A percentile compares a stretch with the other conserved stretches of the same genome.
Evolutionary conservation across 2,888 invertebrate genomes (phyloP).

Genomic region (Branchellion lobata): DNA sequence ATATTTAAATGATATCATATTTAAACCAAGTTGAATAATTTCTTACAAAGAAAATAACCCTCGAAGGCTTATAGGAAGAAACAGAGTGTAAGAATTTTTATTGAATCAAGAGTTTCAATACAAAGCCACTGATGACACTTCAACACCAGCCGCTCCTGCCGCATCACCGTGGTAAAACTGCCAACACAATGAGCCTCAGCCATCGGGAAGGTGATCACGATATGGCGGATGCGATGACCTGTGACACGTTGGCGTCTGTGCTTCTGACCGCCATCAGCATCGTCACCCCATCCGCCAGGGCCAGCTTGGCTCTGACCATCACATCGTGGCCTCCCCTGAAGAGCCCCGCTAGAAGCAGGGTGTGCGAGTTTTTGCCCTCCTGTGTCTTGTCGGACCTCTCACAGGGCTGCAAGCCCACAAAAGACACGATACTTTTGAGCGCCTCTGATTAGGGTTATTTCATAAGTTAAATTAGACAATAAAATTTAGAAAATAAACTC

Average conservation of each 20-base stretch:
- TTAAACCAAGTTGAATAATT: too few relatives aligned
- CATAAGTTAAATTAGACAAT: too few relatives aligned
- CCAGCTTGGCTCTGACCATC: constrained; percentile 78
- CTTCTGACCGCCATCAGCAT: constrained; percentile 89
- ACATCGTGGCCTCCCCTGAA: constrained; percentile 89
- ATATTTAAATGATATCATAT: too few relatives aligned
- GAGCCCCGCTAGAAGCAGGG: constrained; percentile 77
- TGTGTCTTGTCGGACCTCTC: constrained; percentile 80
- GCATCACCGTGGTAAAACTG: too few relatives aligned
- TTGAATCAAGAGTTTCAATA: too few relatives aligned
- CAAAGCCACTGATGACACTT: too few relatives aligned
- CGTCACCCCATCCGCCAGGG: constrained; percentile 68
- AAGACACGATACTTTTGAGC: constrained; percentile 78
- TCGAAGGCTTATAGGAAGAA: too few relatives aligned
- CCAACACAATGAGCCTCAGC: not conserved
- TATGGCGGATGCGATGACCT: constrained; percentile 70
- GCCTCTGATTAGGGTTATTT: constrained; percentile 66
- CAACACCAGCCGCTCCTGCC: too few relatives aligned
- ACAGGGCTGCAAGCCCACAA: constrained; percentile 80
- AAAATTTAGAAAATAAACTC: not conserved
- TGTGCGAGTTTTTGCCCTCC: constrained; percentile 78
- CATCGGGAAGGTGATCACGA: constrained; percentile 54
- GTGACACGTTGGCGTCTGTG: constrained; percentile 80
- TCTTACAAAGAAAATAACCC: too few relatives aligned
- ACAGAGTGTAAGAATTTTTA: too few relatives aligned